A percentile compares a stretch with the other conserved stretches of the same genome.
These are phyloP conservation scores for Quiscalus mexicanus DNA, from an alignment of 2,113 vertebrate genomes.

Conservation along the genomic window DNA sequence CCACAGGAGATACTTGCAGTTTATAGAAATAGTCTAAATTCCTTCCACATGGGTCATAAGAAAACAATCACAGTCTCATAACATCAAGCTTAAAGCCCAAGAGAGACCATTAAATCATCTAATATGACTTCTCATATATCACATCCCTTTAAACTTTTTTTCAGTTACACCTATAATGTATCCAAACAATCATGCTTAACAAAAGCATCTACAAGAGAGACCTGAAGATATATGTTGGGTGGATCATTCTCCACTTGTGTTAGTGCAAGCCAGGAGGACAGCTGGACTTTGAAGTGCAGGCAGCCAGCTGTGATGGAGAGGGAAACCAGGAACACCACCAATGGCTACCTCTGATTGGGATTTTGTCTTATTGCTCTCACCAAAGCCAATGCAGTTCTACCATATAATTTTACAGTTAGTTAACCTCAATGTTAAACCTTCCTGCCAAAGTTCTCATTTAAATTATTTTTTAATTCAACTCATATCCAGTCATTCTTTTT, in stretches of 20 bases:
- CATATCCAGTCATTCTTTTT: background rate
- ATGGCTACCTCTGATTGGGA: background rate
- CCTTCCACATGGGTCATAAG: background rate
- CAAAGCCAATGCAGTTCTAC: background rate
- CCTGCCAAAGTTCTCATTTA: background rate
- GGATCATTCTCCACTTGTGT: background rate
- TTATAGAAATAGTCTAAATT: background rate
- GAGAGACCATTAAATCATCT: background rate
- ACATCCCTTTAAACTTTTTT: background rate
- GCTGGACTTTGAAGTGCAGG: background rate
- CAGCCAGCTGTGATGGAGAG: background rate
- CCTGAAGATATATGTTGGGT: background rate
- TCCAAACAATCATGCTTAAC: background rate
- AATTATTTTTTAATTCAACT: background rate
- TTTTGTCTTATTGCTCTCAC: background rate
- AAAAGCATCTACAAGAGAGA: background rate
- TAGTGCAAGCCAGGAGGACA: background rate
- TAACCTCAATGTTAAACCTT: background rate
- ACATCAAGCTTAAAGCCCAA: background rate
- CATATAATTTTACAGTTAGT: background rate
- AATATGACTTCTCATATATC: background rate
- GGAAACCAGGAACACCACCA: background rate
- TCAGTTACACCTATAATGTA: background rate
- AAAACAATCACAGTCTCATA: background rate
- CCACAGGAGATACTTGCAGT: background rate